Base-by-base conservation (phyloP, 2,113 vertebrate species). In the Dissostichus mawsoni region DNA sequence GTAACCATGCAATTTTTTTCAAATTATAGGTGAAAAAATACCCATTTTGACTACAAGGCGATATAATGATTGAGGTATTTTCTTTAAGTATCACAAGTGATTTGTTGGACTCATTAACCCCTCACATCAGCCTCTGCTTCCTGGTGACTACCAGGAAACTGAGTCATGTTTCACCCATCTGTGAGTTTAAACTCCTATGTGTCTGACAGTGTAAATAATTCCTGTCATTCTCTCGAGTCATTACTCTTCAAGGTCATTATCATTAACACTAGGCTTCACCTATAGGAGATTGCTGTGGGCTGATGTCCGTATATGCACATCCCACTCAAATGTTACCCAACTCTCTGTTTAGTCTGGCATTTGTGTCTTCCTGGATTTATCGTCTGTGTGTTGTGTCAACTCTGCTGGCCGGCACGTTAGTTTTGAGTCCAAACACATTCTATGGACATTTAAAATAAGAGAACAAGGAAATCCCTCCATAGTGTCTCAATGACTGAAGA, bases 341-440 rank as follows among this genome's bases (percentile, higher is more conserved):
- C 56, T 73, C 52, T 8, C 20, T 84, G 87, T 81, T 82, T 55
- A 57, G 78, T 85, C 83, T 81, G 73, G 71, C 55, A 29, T 84
- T 63, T 63, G 14, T 77, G 74, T 82, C 65, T 70, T 80, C 75
- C 74, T 11, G 25, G 84, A 85, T 91, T 89, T 72, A 87, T 89
- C 76, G 25, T 74, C 66, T 91, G 81, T 88, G 87, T 95, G 92
- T 95, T 94, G 81, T 95, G 95, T 93, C 92, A 95, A 95, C 92
- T 88, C 69, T 25, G 66, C 47, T 20, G 48, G 25, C 53, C 69
- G 70, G 70, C 77, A 44, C 16, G 14, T 51, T 63, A 74, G 93
- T 94, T 94, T 93, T 69, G 1, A 89, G 82, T 93, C 82, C 87
- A 94, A 95, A 94, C 92, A 94, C 36, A 51, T 56, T 50, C 68